phyloP scores from a whole-genome alignment of 2,797 vertebrate genomes.

The Oreortyx pictus region DNA sequence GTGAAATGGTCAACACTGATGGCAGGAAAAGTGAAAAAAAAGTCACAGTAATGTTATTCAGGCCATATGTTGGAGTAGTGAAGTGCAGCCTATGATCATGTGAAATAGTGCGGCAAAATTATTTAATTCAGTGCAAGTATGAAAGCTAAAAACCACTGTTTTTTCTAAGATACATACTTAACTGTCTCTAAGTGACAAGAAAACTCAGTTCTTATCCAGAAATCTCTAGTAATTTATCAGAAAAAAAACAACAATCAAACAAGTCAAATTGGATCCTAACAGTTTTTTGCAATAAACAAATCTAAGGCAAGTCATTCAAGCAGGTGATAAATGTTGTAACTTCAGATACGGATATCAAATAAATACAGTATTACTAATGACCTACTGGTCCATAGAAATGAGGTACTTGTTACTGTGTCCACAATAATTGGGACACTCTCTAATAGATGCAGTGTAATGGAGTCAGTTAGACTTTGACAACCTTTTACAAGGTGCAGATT shows the following conservation, averaged over 20 bases:
- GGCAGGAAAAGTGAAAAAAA: not conserved
- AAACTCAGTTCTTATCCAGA: not conserved
- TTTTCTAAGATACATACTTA: not conserved
- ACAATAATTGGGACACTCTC: not conserved
- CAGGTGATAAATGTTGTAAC: not conserved
- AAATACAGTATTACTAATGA: not conserved
- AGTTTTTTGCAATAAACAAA: not conserved
- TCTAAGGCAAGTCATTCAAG: not conserved
- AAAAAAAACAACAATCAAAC: not conserved
- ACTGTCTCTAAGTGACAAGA: not conserved
- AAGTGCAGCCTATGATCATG: not conserved
- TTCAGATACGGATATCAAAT: not conserved
- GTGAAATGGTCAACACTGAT: not conserved
- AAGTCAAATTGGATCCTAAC: not conserved
- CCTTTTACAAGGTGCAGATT: not conserved
- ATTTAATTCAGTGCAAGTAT: not conserved
- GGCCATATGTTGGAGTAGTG: not conserved
- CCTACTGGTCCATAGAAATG: not conserved
- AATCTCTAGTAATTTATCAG: not conserved
- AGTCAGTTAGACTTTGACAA: not conserved
- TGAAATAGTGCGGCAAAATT: not conserved
- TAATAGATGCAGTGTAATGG: not conserved
- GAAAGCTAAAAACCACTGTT: not conserved
- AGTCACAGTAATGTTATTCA: not conserved
- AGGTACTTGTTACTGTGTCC: not conserved